Conservation (phyloP, 2,113 vertebrate species). For the Scortum barcoo region DNA sequence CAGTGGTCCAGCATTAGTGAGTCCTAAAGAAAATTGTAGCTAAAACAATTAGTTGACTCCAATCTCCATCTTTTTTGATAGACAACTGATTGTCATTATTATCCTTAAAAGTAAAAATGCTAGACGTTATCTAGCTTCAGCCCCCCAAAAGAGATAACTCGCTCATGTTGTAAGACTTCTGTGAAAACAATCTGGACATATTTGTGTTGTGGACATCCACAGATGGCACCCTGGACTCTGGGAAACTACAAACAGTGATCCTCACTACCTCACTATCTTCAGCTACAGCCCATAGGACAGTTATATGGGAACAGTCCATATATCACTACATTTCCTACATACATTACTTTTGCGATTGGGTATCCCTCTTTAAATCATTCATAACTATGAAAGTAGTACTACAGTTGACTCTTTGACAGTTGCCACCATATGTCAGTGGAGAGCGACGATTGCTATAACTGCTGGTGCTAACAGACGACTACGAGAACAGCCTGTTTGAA, state of each 20-base stretch:
- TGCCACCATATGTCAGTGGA: background rate
- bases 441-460: background rate
- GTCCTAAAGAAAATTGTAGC: background rate
- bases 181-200: background rate
- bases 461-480: constrained; percentile 16
- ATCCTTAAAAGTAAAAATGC: background rate
- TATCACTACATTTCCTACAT: constrained; percentile 1
- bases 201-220: background rate
- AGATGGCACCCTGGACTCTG: background rate
- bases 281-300: background rate
- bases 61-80: background rate
- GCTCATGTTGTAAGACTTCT: background rate
- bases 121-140: background rate
- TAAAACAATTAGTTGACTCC: background rate
- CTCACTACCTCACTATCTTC: background rate
- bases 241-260: background rate
- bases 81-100: background rate
- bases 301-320: background rate
- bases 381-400: background rate
- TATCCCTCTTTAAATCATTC: background rate
- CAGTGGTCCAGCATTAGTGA: background rate
- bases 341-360: background rate
- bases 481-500: constrained; percentile 18
- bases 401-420: background rate
- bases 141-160: background rate